These are phyloP conservation scores for Trinorchestia longiramus DNA, from an alignment of 1,140 invertebrate species.

Conservation along the genomic window DNA sequence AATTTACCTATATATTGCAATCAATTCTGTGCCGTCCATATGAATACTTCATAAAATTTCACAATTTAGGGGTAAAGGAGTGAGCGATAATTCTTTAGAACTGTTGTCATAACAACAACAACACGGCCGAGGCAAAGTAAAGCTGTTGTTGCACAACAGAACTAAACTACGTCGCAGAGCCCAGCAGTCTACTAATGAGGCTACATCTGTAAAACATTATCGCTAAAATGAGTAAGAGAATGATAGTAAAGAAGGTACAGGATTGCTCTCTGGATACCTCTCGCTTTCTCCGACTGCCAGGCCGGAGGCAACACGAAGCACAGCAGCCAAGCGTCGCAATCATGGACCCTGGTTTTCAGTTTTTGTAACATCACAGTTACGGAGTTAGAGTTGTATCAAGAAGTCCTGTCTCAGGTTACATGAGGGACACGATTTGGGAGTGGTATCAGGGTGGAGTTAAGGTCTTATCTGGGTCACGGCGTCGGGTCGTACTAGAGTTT, in stretches of 20 bases:
- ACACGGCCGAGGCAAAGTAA: neutral
- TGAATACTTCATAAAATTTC: too few species aligned
- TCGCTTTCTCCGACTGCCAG: neutral
- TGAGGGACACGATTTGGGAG: too few species aligned
- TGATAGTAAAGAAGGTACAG: neutral
- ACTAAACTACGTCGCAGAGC: neutral
- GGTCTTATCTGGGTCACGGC: neutral
- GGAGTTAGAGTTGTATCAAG: too few species aligned
- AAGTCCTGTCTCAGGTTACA: too few species aligned
- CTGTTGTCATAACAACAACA: neutral
- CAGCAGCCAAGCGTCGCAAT: too few species aligned
- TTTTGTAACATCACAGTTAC: neutral
- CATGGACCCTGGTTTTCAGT: neutral
- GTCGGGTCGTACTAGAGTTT: neutral
- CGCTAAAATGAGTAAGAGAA: neutral
- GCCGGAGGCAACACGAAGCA: too few species aligned
- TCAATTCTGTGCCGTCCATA: too few species aligned
- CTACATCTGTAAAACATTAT: neutral
- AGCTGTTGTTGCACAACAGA: neutral
- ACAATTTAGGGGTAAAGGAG: neutral
- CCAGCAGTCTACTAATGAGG: neutral
- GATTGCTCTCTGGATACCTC: neutral
- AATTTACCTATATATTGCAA: too few species aligned
- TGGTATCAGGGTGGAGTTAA: too few species aligned
- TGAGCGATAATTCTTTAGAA: neutral